Evolutionary conservation across 30 jellyfish, hydroid and myxozoan species (phyloP), one percentile per base, ranked within the genome.

Genomic region (Rhopilema esculentum): DNA sequence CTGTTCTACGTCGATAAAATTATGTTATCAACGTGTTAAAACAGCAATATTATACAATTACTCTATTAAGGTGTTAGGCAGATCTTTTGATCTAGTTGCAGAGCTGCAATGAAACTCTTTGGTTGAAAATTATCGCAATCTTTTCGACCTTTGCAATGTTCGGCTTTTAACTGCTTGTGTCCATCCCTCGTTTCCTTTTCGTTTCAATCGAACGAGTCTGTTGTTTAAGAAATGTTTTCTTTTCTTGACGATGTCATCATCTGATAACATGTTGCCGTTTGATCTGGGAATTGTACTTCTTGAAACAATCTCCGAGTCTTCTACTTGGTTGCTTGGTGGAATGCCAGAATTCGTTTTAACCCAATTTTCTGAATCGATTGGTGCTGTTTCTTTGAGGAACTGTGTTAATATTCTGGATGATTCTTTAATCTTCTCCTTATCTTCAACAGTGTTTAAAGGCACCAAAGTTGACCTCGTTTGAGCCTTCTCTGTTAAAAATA

Each of bases 321-420:
- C 9, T 16, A 18, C 21, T 32, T 74, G 33, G 26, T 27, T 51
- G n/a, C 22, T 25, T 25, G 50, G 31, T 0, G 97, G 91, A 8
- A 83, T 66, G n/a, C 24, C 50, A 29, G 97, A 89, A 21, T 91
- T 83, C 0, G 95, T 86, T 61, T 83, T 75, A 32, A 83, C 97
- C 97, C 97, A 91, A 12, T 69, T 88, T 17, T 8, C 84, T 31
- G 88, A 50, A 8, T 24, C 64, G 16, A 23, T 23, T 23, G 70
- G 69, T 21, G 96, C 84, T 23, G 83, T 72, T 40, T 80, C 96
- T 26, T 76, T 28, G 27, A 88, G 74, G n/a, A 79, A 72, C 22
- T 88, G 74, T 0, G 90, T 49, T 33, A 80, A 66, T 19, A 76
- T 72, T 57, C 53, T 80, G 0, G 90, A 88, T 27, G 96, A 78